Percentiles rank a stretch among this genome's conserved stretches.
Evolutionary conservation across 2,888 invertebrate genomes (phyloP).

Genomic region (Teleiodes luculella): DNA sequence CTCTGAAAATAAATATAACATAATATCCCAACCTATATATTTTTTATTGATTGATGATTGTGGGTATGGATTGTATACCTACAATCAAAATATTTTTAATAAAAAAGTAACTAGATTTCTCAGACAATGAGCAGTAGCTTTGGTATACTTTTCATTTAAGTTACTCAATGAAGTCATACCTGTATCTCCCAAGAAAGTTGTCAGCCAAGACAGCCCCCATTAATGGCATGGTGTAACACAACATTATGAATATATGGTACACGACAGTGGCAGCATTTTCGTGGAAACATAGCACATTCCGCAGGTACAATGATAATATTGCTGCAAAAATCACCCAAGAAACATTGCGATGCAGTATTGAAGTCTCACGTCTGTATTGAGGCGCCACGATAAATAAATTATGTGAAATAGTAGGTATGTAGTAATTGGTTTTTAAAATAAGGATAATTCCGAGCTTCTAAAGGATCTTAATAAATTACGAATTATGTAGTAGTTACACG

Average conservation of each 20-base stretch:
- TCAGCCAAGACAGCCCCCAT: slow-evolving; percentile 88
- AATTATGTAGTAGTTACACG: too few relatives aligned
- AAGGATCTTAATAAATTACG: too few relatives aligned
- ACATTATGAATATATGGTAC: slow-evolving; percentile 87
- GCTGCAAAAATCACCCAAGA: slow-evolving; percentile 78
- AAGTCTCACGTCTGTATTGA: background rate
- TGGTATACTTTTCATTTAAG: too few relatives aligned
- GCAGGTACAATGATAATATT: slow-evolving; percentile 87
- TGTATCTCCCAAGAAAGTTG: slow-evolving; percentile 87
- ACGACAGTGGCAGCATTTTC: slow-evolving; percentile 85
- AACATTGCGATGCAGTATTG: background rate
- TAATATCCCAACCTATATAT: too few relatives aligned
- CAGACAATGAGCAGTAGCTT: too few relatives aligned
- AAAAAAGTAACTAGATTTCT: too few relatives aligned
- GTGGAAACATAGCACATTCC: slow-evolving; percentile 81
- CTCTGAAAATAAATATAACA: slow-evolving; percentile 70
- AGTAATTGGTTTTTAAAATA: too few relatives aligned
- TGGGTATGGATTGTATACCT: too few relatives aligned
- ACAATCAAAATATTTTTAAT: too few relatives aligned
- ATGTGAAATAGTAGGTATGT: too few relatives aligned
- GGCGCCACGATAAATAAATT: background rate
- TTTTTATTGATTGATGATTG: too few relatives aligned
- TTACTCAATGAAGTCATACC: slow-evolving; percentile 30
- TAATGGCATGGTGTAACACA: slow-evolving; percentile 87
- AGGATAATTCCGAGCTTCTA: too few relatives aligned